Conservation (phyloP, 2,797 vertebrate species). For the Chromobotia macracanthus region DNA sequence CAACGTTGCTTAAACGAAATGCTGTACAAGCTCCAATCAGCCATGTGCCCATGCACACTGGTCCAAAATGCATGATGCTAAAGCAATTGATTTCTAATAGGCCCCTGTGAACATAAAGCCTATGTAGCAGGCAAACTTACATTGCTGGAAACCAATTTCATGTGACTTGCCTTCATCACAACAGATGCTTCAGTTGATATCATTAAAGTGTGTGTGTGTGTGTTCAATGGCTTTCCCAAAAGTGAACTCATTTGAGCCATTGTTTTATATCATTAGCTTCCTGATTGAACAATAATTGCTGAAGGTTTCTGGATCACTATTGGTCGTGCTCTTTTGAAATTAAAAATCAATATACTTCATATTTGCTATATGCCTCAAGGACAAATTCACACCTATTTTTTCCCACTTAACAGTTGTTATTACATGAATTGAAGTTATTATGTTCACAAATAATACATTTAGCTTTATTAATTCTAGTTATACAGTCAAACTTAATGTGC, state of each 20-base stretch:
- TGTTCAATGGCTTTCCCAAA: conserved; percentile 39
- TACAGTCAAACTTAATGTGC: conserved; percentile 34
- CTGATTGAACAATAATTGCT: conserved; percentile 60
- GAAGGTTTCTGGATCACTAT: conserved; percentile 57
- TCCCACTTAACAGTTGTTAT: conserved; percentile 43
- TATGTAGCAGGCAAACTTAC: conserved; percentile 43
- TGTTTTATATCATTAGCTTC: conserved; percentile 52
- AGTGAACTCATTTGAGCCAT: conserved; percentile 38
- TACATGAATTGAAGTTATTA: conserved; percentile 52
- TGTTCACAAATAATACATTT: conserved; percentile 49
- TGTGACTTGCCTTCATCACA: conserved; percentile 58
- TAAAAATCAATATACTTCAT: conserved; percentile 62
- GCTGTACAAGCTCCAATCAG: conserved; percentile 25
- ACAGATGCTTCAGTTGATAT: conserved; percentile 54
- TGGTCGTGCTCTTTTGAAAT: conserved; percentile 56
- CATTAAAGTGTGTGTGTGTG: conserved; percentile 50
- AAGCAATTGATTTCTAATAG: conserved; percentile 47
- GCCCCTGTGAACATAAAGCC: conserved; percentile 31
- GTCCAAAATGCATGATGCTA: conserved; percentile 47
- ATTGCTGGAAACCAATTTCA: conserved; percentile 53
- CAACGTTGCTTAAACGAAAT: background rate
- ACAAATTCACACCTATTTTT: conserved; percentile 50
- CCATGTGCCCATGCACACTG: conserved; percentile 31
- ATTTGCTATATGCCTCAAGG: conserved; percentile 46
- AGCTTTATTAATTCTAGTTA: conserved; percentile 31